Percentiles rank a stretch among this genome's conserved stretches.
These are phyloP conservation scores for Abramis brama DNA, from an alignment of 2,113 vertebrate species.

Conservation along the genomic window DNA sequence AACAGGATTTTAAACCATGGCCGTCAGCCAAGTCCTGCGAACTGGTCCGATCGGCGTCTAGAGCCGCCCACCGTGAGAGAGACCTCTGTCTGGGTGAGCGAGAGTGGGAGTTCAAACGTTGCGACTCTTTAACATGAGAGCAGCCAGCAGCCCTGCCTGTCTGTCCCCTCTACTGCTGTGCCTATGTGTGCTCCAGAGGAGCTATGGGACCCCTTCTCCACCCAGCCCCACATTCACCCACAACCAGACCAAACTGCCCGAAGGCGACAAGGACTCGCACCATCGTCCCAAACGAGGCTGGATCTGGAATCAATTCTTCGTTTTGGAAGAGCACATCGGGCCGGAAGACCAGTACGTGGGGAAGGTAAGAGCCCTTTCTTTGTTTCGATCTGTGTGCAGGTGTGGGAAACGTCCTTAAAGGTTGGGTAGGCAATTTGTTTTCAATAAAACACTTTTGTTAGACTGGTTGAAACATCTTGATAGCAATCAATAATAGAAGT, in stretches of 20 bases:
- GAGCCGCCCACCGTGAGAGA: slow-evolving; percentile 54
- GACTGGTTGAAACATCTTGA: too few relatives aligned
- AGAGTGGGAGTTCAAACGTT: slow-evolving; percentile 11
- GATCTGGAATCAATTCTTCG: slow-evolving; percentile 94
- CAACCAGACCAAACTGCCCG: slow-evolving; percentile 74
- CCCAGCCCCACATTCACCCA: slow-evolving; percentile 80
- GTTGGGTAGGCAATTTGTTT: too few relatives aligned
- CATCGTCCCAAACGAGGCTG: slow-evolving; percentile 89
- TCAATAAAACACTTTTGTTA: too few relatives aligned
- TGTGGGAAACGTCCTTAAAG: neutral
- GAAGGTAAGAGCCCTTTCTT: slow-evolving; percentile 77
- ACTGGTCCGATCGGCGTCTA: slow-evolving; percentile 73
- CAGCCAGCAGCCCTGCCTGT: slow-evolving; percentile 79
- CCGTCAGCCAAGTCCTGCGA: slow-evolving; percentile 67
- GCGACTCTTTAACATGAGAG: slow-evolving; percentile 82
- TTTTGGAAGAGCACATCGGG: slow-evolving; percentile 93
- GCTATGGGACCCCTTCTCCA: slow-evolving; percentile 76
- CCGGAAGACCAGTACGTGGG: slow-evolving; percentile 88
- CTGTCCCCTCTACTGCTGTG: slow-evolving; percentile 84
- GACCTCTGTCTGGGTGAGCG: slow-evolving; percentile 63
- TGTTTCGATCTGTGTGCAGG: neutral
- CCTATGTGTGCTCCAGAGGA: slow-evolving; percentile 86
- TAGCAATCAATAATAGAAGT: too few relatives aligned
- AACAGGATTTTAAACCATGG: slow-evolving; percentile 73
- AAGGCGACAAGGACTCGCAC: slow-evolving; percentile 85